phyloP scores from a whole-genome alignment of 2,888 invertebrate species.

The Stenoptilia bipunctidactyla region DNA sequence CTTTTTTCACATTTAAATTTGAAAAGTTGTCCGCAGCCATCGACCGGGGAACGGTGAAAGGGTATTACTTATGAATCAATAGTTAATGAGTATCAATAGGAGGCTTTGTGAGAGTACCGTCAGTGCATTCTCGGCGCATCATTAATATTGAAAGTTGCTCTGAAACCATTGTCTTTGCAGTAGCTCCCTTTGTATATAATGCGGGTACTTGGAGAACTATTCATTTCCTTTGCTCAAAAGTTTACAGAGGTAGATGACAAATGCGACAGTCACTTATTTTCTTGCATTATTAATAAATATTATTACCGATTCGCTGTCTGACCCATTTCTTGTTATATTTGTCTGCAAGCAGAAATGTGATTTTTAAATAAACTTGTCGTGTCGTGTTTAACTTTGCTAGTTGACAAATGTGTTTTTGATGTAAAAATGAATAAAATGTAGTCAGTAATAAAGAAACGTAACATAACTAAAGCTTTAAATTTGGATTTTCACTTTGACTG shows the following conservation, averaged over 20 bases:
- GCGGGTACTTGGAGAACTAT: constrained; percentile 41
- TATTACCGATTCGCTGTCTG: too few species aligned
- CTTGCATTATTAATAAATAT: too few species aligned
- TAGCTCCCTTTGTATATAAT: constrained; percentile 56
- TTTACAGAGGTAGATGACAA: constrained; percentile 18
- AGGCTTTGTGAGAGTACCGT: constrained; percentile 49
- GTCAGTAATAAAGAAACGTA: too few species aligned
- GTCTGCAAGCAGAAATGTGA: too few species aligned
- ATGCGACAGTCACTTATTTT: too few species aligned
- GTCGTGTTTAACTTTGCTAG: too few species aligned
- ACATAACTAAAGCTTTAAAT: too few species aligned
- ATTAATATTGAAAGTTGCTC: constrained; percentile 66
- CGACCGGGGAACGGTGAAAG: constrained; percentile 46
- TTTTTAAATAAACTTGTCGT: too few species aligned
- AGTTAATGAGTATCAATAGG: constrained; percentile 67
- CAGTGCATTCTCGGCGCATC: constrained; percentile 61
- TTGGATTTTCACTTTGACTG: too few species aligned
- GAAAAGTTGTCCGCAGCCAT: constrained; percentile 48
- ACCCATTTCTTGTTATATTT: too few species aligned
- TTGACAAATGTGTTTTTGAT: too few species aligned
- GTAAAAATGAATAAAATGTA: too few species aligned
- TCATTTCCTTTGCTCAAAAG: constrained; percentile 55
- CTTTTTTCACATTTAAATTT: constrained; percentile 55
- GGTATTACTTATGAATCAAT: constrained; percentile 70
- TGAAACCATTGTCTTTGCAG: constrained; percentile 56